Evolutionary conservation across 2,888 invertebrate genomes (phyloP), one percentile per base, ranked within the genome.

Genomic region (Drosophila incognita): DNA sequence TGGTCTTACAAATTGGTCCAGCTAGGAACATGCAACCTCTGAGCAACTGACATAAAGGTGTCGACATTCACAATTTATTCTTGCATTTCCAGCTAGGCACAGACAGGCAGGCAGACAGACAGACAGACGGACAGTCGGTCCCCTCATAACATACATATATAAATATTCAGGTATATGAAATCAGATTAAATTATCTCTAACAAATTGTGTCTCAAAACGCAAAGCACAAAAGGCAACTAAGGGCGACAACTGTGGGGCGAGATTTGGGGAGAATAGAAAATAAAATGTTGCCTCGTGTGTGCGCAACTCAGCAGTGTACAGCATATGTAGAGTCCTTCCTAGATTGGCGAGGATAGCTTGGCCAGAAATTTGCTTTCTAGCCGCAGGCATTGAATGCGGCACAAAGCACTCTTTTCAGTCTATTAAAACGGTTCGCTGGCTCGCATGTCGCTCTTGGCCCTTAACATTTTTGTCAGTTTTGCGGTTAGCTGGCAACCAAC

Each of bases 171-270:
- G 86, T 87, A 87, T 86, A 88, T 74, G 82, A 77, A 90, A 90
- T 91, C 82, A 85, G 80, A 89, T 89, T 91, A 90, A 90, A 90
- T 89, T 91, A 89, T 88, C 79, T 83, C 76, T 79, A 90, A 74
- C 77, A 87, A 89, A 89, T 89, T 91, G 90, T 89, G 86, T 85
- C 62, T 66, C 83, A 87, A 83, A 77, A 68, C 53, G 61, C 66
- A 70, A 60, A 59, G 66, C 67, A 51, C 51, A 51, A 79, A 83
- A 76, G 62, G 62, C 68, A 65, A 54, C 58, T 56, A 27, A 58
- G 57, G 57, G 60, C 33, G 33, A 15, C 46, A 13, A 56, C 10
- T 15, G 24, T 18, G 54, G 31, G 46, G 48, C 36, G 56, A 31
- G 31, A 46, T 29, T 24, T 36, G 42, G 36, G 38, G 42, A 13